Conservation (phyloP, 2,113 vertebrate genomes). For the Etia nguti region DNA sequence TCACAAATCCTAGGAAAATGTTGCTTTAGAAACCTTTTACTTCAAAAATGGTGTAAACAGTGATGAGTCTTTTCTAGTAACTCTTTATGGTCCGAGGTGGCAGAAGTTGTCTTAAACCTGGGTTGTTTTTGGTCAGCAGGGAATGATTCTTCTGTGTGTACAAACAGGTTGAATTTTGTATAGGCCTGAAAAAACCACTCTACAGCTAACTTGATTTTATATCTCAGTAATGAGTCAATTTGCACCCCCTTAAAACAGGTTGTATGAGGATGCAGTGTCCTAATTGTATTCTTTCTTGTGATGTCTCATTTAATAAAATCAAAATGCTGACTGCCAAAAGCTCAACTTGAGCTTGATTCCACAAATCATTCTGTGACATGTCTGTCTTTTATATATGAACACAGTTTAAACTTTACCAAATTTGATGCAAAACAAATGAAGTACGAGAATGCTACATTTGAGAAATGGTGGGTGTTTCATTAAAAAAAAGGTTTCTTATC, state of each 20-base stretch:
- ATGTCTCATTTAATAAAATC: not conserved
- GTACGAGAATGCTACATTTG: not conserved
- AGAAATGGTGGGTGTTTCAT: not conserved
- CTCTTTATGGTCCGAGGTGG: not conserved
- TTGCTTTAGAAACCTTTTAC: not conserved
- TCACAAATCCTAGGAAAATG: not conserved
- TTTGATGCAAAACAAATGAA: not conserved
- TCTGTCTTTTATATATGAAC: not conserved
- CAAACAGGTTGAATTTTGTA: not conserved
- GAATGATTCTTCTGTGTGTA: not conserved
- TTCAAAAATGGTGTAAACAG: not conserved
- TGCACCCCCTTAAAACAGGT: not conserved
- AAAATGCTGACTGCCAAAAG: not conserved
- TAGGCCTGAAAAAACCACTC: not conserved
- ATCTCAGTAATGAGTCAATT: not conserved
- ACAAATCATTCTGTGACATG: not conserved
- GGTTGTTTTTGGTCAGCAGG: not conserved
- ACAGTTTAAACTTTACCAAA: not conserved
- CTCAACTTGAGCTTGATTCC: not conserved
- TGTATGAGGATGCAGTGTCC: not conserved
- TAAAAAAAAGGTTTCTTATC: not conserved
- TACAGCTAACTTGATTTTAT: not conserved
- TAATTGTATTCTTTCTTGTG: not conserved
- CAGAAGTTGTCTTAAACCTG: not conserved
- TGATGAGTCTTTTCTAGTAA: not conserved